Evolutionary conservation across 2,888 invertebrate genomes (phyloP).

Genomic region (Colletes collaris): DNA sequence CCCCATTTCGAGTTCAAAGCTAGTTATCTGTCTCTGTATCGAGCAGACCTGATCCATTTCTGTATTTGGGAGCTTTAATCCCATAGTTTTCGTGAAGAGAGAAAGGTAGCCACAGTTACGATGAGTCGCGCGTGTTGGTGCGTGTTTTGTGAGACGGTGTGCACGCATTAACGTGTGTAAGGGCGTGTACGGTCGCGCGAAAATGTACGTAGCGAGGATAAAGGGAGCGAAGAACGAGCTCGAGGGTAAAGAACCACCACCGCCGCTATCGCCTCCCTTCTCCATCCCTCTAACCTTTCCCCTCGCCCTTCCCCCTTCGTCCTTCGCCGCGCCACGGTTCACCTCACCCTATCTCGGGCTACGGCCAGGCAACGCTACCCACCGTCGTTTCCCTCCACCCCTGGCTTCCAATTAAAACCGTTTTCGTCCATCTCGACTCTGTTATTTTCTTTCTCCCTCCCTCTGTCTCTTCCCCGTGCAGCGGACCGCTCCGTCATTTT

Average conservation of each 20-base stretch:
- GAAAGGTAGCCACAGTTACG: background rate
- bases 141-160: constrained; percentile 4
- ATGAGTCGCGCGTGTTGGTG: constrained; percentile 32
- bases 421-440: constrained; percentile 60
- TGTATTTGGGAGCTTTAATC: constrained; percentile 11
- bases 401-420: constrained; percentile 72
- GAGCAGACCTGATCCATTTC: background rate
- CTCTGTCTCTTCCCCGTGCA: background rate
- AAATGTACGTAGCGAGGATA: constrained; percentile 48
- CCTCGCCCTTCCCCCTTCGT: constrained; percentile 7
- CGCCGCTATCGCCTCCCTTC: constrained; percentile 42
- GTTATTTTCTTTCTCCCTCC: background rate
- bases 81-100: constrained; percentile 40
- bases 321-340: constrained; percentile 29
- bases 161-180: constrained; percentile 17
- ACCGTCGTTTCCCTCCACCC: constrained; percentile 40
- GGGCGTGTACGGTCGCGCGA: constrained; percentile 49
- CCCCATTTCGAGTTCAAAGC: no score
- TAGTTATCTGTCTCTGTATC: no score
- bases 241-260: constrained; percentile 65
- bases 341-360: constrained; percentile 44
- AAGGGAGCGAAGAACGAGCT: constrained; percentile 53
- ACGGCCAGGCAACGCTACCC: constrained; percentile 40
- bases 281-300: constrained; percentile 3
- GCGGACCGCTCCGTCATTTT: constrained; percentile 66